Conservation (phyloP, 2,888 invertebrate species). For the Ischnus inquisitorius region DNA sequence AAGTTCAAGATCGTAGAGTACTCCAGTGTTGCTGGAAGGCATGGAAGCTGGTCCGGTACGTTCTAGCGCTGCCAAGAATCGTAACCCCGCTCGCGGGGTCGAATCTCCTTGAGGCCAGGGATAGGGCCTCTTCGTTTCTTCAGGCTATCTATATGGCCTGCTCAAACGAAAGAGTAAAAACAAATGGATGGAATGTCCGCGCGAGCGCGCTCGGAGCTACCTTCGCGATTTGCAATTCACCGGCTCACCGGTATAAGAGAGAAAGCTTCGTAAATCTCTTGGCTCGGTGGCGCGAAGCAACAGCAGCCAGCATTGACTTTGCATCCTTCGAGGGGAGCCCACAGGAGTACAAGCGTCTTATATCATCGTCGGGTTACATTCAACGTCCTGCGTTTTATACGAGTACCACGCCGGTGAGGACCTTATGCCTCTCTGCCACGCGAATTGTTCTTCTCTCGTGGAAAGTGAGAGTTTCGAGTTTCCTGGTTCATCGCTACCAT, state of each 20-base stretch:
- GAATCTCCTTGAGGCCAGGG: slow-evolving; percentile 49
- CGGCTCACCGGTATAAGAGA: slow-evolving; percentile 64
- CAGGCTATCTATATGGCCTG: slow-evolving; percentile 25
- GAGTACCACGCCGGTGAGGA: slow-evolving; percentile 21
- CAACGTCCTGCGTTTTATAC: slow-evolving; percentile 42
- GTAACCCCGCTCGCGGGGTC: slow-evolving; percentile 66
- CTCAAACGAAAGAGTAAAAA: slow-evolving; percentile 60
- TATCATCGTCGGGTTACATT: slow-evolving; percentile 73
- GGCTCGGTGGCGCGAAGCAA: slow-evolving; percentile 56
- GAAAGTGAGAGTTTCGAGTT: slow-evolving; percentile 79
- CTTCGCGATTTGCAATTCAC: slow-evolving; percentile 73
- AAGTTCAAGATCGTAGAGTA: slow-evolving; percentile 23
- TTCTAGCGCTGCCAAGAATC: slow-evolving; percentile 62
- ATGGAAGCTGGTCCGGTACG: slow-evolving; percentile 17
- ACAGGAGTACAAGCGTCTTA: slow-evolving; percentile 73
- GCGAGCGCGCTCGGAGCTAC: slow-evolving; percentile 53
- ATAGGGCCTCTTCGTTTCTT: slow-evolving; percentile 34
- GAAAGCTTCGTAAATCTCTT: slow-evolving; percentile 82
- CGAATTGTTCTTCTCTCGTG: slow-evolving; percentile 42
- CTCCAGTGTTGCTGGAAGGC: slow-evolving; percentile 16
- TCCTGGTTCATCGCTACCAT: slow-evolving; percentile 53
- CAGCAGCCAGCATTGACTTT: slow-evolving; percentile 68
- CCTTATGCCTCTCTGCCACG: slow-evolving; percentile 45
- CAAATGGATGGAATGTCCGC: slow-evolving; percentile 68
- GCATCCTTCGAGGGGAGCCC: slow-evolving; percentile 67